Conservation (phyloP, 2,113 vertebrate species). For the Hippopotamus amphibius region DNA sequence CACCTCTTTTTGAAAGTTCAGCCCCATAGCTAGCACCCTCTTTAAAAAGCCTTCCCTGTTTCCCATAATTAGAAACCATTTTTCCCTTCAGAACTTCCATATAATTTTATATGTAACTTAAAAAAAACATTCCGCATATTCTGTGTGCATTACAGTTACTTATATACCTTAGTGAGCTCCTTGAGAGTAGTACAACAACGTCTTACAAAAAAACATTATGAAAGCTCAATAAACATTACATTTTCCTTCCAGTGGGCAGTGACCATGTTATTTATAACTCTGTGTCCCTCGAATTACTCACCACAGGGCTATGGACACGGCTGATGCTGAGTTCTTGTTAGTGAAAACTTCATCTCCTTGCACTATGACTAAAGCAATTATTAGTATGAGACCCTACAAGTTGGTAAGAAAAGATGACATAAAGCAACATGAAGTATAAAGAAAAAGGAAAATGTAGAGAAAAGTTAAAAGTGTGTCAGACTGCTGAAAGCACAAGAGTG, state of each 20-base stretch:
- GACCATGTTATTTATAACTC: not conserved
- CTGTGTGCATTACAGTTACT: not conserved
- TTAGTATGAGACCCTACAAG: not conserved
- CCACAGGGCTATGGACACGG: not conserved
- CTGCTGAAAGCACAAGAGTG: not conserved
- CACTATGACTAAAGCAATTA: slow-evolving; percentile 1
- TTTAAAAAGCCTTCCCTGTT: not conserved
- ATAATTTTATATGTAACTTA: slow-evolving; percentile 4
- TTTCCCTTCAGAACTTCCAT: slow-evolving; percentile 3
- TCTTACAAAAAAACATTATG: not conserved
- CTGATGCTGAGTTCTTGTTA: not conserved
- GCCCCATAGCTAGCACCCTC: not conserved
- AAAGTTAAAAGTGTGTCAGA: not conserved
- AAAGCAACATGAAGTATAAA: slow-evolving; percentile 51
- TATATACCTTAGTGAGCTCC: not conserved
- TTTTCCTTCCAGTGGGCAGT: not conserved
- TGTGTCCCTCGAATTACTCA: not conserved
- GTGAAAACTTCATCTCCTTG: slow-evolving; percentile 23
- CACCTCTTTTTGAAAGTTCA: not conserved
- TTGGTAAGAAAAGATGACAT: not conserved
- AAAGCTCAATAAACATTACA: not conserved
- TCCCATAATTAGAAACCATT: slow-evolving; percentile 6
- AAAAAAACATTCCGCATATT: not conserved
- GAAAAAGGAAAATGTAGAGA: not conserved
- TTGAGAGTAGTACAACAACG: not conserved